A percentile compares a stretch with the other conserved stretches of the same genome.
Conservation (phyloP, 2,113 vertebrate genomes). For the Barbus barbus region DNA sequence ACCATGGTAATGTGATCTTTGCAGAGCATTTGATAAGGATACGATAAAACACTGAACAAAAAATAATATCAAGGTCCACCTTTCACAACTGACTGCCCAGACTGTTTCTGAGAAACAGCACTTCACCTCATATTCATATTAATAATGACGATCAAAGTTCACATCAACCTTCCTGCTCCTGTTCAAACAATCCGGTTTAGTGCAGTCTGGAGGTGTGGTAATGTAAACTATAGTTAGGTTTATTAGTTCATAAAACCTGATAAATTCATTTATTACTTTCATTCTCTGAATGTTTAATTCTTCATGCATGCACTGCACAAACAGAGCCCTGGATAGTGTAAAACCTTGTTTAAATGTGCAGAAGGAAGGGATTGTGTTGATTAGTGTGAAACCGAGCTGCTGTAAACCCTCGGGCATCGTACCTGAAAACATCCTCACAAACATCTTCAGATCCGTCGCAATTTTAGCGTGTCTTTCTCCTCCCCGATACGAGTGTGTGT, state of each 20-base stretch:
- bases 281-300: background rate
- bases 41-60: background rate
- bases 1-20: background rate
- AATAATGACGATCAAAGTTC: conserved; percentile 35
- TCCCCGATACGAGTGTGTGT: background rate
- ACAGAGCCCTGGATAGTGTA: background rate
- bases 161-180: background rate
- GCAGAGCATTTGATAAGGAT: no score
- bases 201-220: conserved; percentile 11
- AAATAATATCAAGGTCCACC: conserved; percentile 11
- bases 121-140: conserved; percentile 15
- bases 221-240: conserved; percentile 18
- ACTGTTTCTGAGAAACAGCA: conserved; percentile 14
- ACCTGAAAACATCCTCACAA: conserved; percentile 29
- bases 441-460: background rate
- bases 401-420: conserved; percentile 29
- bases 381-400: conserved; percentile 20
- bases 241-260: conserved; percentile 26
- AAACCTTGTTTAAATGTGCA: background rate
- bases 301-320: background rate
- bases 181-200: conserved; percentile 11
- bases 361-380: background rate
- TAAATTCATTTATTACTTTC: conserved; percentile 22
- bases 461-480: background rate
- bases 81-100: conserved; percentile 3